phyloP scores from a whole-genome alignment of 2,113 vertebrate genomes.

The Camelus dromedarius region DNA sequence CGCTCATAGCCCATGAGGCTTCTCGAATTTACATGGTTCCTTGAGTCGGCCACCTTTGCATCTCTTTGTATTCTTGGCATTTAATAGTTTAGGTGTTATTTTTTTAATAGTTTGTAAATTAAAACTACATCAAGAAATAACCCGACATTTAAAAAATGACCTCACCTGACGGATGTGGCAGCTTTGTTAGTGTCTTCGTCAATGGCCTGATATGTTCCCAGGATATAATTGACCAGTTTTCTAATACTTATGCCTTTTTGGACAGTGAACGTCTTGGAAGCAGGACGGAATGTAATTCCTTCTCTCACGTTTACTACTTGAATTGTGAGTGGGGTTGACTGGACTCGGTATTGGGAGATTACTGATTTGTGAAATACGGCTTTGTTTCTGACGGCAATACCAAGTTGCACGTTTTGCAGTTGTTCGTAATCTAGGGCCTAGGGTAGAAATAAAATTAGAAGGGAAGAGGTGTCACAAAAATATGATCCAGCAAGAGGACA shows the following conservation, averaged over 20 bases:
- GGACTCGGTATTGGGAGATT: conserved; percentile 66
- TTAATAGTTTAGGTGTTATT: neutral
- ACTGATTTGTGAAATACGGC: conserved; percentile 91
- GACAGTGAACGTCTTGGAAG: conserved; percentile 82
- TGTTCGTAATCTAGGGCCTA: conserved; percentile 94
- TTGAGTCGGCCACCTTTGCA: neutral
- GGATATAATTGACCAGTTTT: conserved; percentile 77
- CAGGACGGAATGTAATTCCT: conserved; percentile 89
- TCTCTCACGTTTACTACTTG: conserved; percentile 90
- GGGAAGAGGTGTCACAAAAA: conserved; percentile 56
- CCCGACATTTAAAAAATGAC: neutral
- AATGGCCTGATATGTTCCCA: conserved; percentile 87
- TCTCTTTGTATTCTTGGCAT: neutral
- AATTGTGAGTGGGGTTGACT: conserved; percentile 86
- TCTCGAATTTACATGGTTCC: neutral
- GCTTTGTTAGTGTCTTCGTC: conserved; percentile 91
- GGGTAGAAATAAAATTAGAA: conserved; percentile 64
- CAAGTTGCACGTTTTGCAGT: conserved; percentile 86
- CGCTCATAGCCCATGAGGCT: neutral
- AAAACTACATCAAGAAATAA: neutral
- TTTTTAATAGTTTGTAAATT: neutral
- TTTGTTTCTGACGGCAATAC: conserved; percentile 91
- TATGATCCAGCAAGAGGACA: neutral
- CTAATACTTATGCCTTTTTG: conserved; percentile 82
- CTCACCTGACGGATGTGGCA: conserved; percentile 91